Percentiles rank a stretch among this genome's conserved stretches.
phyloP scores from a whole-genome alignment of 2,113 vertebrate genomes.

The Recurvirostra avosetta region DNA sequence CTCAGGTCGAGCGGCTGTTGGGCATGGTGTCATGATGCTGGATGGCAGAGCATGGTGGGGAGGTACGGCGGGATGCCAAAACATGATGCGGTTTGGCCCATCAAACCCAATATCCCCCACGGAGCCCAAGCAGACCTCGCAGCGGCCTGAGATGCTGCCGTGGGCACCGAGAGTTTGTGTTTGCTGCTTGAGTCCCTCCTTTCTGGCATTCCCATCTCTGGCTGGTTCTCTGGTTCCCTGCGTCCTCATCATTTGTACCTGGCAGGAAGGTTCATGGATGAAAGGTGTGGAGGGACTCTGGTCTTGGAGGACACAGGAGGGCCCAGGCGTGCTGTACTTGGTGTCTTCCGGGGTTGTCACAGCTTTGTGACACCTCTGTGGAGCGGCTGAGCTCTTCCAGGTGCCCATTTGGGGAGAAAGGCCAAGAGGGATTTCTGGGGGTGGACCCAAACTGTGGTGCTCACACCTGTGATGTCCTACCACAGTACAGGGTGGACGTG shows the following conservation, averaged over 20 bases:
- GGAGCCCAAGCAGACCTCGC: not conserved
- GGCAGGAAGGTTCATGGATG: not conserved
- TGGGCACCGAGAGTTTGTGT: not conserved
- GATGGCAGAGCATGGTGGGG: not conserved
- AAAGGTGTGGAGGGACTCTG: too few species aligned
- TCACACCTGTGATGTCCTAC: not conserved
- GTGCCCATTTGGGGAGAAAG: too few species aligned
- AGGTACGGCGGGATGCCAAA: fast-evolving
- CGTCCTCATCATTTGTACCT: not conserved
- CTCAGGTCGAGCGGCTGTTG: not conserved
- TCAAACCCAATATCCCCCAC: not conserved
- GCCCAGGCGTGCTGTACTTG: fast-evolving
- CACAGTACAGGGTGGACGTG: not conserved
- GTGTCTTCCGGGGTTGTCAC: not conserved
- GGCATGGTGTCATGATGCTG: fast-evolving
- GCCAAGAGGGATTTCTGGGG: not conserved
- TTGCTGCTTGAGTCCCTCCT: not conserved
- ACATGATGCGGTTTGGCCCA: fast-evolving
- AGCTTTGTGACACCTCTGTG: not conserved
- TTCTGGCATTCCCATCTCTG: not conserved
- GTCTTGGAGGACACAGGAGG: not conserved
- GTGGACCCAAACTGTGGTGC: not conserved
- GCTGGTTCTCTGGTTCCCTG: not conserved
- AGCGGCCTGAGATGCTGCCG: not conserved
- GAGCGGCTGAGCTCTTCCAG: not conserved